Conservation (phyloP, 2,888 invertebrate genomes). For the Pachycephus smyrnensis region DNA sequence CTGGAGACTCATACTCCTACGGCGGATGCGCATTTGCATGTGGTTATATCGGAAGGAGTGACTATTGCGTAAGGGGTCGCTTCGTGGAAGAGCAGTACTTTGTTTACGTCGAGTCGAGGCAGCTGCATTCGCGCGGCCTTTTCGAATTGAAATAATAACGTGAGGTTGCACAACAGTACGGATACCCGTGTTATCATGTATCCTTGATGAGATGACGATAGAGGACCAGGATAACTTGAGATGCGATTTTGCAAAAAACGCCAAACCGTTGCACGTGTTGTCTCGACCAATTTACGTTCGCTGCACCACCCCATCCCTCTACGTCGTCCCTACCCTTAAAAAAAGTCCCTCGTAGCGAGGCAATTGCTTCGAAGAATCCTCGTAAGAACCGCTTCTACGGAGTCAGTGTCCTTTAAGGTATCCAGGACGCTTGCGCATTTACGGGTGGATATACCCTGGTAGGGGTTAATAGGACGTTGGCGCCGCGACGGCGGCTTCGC, state of each 20-base stretch:
- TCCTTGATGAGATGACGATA: background rate
- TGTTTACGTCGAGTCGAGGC: background rate
- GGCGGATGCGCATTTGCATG: background rate
- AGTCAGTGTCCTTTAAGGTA: constrained; percentile 64
- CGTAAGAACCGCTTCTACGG: constrained; percentile 22
- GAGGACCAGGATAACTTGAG: background rate
- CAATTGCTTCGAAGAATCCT: constrained; percentile 20
- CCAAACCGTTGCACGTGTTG: background rate
- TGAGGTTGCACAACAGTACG: background rate
- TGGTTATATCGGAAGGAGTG: background rate
- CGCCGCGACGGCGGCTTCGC: constrained; percentile 61
- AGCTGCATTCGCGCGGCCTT: background rate
- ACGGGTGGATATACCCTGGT: constrained; percentile 1
- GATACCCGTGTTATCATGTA: background rate
- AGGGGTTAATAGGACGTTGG: constrained; percentile 60
- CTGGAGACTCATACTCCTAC: background rate
- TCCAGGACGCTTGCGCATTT: constrained; percentile 26
- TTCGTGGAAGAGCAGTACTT: background rate
- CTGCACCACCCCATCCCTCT: background rate
- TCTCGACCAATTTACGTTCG: background rate
- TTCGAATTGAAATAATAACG: background rate
- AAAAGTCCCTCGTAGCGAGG: background rate
- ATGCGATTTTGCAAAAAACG: background rate
- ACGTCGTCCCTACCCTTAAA: background rate
- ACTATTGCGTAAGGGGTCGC: background rate